phyloP scores from a whole-genome alignment of 2,113 vertebrate genomes.

The Polyodon spathula region DNA sequence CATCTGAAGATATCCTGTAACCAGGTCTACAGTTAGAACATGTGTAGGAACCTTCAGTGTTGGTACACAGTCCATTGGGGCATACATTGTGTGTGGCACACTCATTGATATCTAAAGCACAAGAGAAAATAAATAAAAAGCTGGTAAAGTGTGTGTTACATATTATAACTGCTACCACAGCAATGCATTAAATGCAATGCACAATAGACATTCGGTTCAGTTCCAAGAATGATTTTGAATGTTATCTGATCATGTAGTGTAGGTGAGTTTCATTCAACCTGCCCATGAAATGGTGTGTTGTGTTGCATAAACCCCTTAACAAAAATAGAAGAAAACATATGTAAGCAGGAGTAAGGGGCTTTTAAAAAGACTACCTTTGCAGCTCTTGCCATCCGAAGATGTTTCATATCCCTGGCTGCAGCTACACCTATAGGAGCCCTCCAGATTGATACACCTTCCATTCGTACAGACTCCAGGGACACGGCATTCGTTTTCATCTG shows the following conservation, averaged over 20 bases:
- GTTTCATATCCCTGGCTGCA: constrained; percentile 54
- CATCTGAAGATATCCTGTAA: constrained; percentile 60
- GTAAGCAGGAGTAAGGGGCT: constrained; percentile 45
- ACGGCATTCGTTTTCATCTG: constrained; percentile 61
- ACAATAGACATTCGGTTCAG: no score
- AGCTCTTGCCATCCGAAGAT: constrained; percentile 37
- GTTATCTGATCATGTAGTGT: no score
- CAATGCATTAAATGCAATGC: no score
- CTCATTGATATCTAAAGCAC: constrained; percentile 69
- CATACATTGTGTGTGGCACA: constrained; percentile 55
- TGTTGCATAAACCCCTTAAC: constrained; percentile 32
- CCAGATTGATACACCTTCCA: constrained; percentile 54
- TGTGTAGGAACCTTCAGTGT: constrained; percentile 66
- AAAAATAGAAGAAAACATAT: constrained; percentile 33
- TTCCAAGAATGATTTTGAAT: no score
- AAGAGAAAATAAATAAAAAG: neutral
- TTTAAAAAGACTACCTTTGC: constrained; percentile 44
- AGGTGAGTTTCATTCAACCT: no score
- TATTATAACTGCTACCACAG: no score
- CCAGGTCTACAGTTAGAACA: constrained; percentile 63
- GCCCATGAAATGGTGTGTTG: no score
- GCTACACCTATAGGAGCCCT: constrained; percentile 56
- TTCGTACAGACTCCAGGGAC: constrained; percentile 39
- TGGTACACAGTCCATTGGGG: constrained; percentile 64
- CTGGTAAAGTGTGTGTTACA: neutral